Conservation (phyloP, 2,888 invertebrate genomes). For the Caenorhabditis angaria region DNA sequence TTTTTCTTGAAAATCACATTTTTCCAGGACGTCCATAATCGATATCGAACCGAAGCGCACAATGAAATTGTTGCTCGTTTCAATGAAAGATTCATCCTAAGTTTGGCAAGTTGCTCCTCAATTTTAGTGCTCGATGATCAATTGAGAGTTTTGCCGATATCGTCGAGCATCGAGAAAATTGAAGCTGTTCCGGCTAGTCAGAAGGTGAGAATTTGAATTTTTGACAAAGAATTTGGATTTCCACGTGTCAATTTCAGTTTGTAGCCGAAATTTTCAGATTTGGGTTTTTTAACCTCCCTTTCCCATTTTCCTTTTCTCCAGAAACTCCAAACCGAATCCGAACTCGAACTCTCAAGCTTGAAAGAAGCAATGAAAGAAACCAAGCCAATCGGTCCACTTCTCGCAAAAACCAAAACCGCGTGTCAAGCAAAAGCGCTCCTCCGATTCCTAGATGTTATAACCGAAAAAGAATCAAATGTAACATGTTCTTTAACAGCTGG, state of each 20-base stretch:
- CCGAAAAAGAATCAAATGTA: slow-evolving; percentile 86
- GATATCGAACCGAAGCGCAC: slow-evolving; percentile 93
- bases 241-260: too few species aligned
- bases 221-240: too few species aligned
- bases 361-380: slow-evolving; percentile 87
- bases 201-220: too few species aligned
- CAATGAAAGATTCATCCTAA: slow-evolving; percentile 93
- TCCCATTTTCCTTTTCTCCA: slow-evolving; percentile 16
- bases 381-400: slow-evolving; percentile 88
- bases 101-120: slow-evolving; percentile 82
- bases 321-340: slow-evolving; percentile 72
- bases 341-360: slow-evolving; percentile 80
- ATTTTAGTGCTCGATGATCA: slow-evolving; percentile 89
- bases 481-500: slow-evolving; percentile 95
- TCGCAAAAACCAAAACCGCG: slow-evolving; percentile 86
- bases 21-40: slow-evolving; percentile 86
- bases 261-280: slow-evolving; percentile 4
- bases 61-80: slow-evolving; percentile 90
- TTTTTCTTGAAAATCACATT: too few species aligned
- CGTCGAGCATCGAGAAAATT: slow-evolving; percentile 86
- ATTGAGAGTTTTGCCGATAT: slow-evolving; percentile 88
- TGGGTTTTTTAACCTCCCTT: neutral
- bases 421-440: slow-evolving; percentile 57
- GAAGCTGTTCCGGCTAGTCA: slow-evolving; percentile 72
- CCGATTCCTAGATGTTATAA: slow-evolving; percentile 89